Conservation (phyloP, 2,113 vertebrate species). For the Hirundichthys speculiger region DNA sequence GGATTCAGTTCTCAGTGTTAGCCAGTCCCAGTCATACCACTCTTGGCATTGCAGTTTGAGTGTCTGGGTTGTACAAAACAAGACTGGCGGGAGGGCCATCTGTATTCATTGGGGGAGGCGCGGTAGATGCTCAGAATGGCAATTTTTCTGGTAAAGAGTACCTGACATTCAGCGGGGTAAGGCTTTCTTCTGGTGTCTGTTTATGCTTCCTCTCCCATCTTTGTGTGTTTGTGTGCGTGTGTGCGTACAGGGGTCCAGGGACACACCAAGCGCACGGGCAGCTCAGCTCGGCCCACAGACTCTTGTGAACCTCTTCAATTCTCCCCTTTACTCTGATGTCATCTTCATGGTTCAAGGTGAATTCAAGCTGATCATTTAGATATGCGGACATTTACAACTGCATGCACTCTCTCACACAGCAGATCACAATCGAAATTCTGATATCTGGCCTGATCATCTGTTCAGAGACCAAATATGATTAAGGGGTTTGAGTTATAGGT, state of each 20-base stretch:
- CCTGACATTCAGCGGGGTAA: conserved; percentile 47
- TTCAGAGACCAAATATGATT: conserved; percentile 47
- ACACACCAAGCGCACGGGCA: conserved; percentile 75
- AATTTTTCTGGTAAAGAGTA: conserved; percentile 48
- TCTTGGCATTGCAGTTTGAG: conserved; percentile 47
- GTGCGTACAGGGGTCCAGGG: conserved; percentile 66
- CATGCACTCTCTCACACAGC: conserved; percentile 24
- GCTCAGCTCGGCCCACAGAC: conserved; percentile 83
- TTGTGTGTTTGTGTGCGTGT: conserved; percentile 41
- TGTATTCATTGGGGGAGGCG: conserved; percentile 53
- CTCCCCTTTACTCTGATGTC: conserved; percentile 92
- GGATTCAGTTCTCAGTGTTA: conserved; percentile 39
- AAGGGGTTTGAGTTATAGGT: conserved; percentile 1
- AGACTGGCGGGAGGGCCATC: conserved; percentile 52
- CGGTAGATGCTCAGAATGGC: conserved; percentile 49
- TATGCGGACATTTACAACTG: conserved; percentile 14
- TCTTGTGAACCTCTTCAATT: conserved; percentile 94
- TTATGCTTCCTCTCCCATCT: conserved; percentile 2
- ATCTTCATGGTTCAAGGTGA: conserved; percentile 98
- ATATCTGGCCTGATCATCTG: conserved; percentile 6
- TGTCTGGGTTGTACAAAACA: conserved; percentile 45
- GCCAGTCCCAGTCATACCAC: conserved; percentile 32
- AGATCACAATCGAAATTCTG: neutral
- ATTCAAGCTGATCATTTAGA: conserved; percentile 15
- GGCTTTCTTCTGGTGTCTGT: conserved; percentile 14